phyloP scores from a whole-genome alignment of 2,113 vertebrate species.

The Dasyprocta punctata region DNA sequence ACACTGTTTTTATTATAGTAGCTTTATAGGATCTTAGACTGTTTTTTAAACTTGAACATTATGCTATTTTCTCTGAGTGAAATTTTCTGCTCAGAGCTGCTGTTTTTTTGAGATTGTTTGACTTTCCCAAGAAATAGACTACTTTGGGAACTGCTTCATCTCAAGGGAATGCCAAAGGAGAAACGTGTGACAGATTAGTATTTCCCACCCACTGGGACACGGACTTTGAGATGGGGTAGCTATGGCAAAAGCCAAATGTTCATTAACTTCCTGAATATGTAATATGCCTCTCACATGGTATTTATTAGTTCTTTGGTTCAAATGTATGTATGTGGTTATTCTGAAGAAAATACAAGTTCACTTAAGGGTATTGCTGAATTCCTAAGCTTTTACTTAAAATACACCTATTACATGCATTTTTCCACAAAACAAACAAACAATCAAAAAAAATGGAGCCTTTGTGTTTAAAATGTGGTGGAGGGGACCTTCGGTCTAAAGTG shows the following conservation, averaged over 20 bases:
- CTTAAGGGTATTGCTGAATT: background rate
- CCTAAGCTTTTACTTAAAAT: slow-evolving; percentile 22
- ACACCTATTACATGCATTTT: background rate
- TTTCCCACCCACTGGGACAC: background rate
- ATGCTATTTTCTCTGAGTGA: background rate
- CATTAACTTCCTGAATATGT: background rate
- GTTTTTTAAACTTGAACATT: background rate
- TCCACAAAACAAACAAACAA: too few relatives aligned
- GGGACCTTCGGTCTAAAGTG: background rate
- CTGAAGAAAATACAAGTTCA: background rate
- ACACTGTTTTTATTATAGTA: too few relatives aligned
- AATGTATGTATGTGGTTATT: background rate
- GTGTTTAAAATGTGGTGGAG: background rate
- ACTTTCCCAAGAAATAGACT: slow-evolving; percentile 28
- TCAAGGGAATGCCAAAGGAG: background rate
- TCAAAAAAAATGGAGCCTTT: background rate
- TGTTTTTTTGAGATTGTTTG: slow-evolving; percentile 49
- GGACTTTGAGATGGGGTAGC: background rate
- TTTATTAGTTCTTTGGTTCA: background rate
- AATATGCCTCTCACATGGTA: background rate
- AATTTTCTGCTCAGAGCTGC: background rate
- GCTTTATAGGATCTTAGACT: too few relatives aligned
- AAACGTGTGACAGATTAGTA: background rate
- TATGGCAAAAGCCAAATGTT: background rate
- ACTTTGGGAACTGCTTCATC: slow-evolving; percentile 34